Conservation (phyloP, 2,888 invertebrate species). For the Nipponacmea schrenckii region DNA sequence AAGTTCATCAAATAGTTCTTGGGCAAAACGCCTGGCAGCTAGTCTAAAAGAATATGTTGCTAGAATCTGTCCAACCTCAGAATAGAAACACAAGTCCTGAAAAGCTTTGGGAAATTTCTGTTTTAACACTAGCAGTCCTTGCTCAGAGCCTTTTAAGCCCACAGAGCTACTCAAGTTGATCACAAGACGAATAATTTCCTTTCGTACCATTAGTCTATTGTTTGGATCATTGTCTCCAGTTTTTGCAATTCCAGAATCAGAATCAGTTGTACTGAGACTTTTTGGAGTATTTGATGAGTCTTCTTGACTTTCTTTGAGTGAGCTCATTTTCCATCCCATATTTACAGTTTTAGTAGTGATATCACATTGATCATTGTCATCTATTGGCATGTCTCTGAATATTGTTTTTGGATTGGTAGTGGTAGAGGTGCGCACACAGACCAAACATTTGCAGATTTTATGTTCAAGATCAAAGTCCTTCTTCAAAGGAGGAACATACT, state of each 20-base stretch:
- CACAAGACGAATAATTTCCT: constrained; percentile 78
- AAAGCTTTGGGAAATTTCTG: constrained; percentile 72
- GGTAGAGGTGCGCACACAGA: constrained; percentile 24
- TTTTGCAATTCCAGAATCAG: constrained; percentile 44
- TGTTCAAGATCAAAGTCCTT: constrained; percentile 36
- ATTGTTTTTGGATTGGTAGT: background rate
- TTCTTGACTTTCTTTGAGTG: constrained; percentile 27
- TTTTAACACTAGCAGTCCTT: constrained; percentile 78
- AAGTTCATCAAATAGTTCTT: constrained; percentile 91
- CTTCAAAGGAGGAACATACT: constrained; percentile 29
- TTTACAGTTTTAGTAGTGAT: background rate
- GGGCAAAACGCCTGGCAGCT: constrained; percentile 85
- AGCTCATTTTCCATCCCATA: background rate
- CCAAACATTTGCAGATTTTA: constrained; percentile 38
- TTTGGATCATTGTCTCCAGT: constrained; percentile 48
- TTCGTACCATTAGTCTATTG: constrained; percentile 67
- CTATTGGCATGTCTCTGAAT: background rate
- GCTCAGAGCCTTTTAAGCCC: constrained; percentile 82
- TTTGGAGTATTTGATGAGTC: constrained; percentile 46
- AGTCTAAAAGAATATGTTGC: constrained; percentile 84
- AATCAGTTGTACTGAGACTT: constrained; percentile 51
- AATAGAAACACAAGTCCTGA: constrained; percentile 89
- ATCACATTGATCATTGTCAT: background rate
- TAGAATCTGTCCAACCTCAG: constrained; percentile 85
- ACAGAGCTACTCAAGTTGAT: constrained; percentile 83